These are phyloP conservation scores for Nautilus pompilius DNA, from an alignment of 1,140 invertebrate species.

Conservation along the genomic window DNA sequence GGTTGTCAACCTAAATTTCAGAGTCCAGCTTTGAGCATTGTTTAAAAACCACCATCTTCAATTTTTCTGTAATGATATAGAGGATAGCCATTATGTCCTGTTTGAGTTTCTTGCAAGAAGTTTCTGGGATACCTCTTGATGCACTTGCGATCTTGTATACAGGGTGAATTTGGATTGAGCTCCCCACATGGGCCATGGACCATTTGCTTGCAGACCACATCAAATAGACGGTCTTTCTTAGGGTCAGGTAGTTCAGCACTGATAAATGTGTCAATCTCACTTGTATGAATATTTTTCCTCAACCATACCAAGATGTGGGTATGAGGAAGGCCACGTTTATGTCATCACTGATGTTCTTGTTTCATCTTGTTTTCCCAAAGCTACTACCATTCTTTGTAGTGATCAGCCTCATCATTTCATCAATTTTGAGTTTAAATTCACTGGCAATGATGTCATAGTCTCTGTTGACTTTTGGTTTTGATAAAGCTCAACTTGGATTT, in stretches of 20 bases:
- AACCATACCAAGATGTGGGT: conserved; percentile 58
- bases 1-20: not conserved
- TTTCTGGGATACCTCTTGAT: not conserved
- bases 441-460: conserved; percentile 54
- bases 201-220: conserved; percentile 1
- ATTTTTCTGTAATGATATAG: not conserved
- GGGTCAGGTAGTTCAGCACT: conserved; percentile 8
- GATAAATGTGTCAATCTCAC: not conserved
- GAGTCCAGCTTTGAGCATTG: not conserved
- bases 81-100: not conserved
- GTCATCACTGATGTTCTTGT: conserved; percentile 57
- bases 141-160: not conserved
- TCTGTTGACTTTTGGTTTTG: conserved; percentile 40
- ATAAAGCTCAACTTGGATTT: too few relatives aligned
- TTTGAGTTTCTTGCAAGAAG: not conserved
- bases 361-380: conserved; percentile 23
- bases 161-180: not conserved
- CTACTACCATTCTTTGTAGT: too few relatives aligned
- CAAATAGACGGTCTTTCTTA: not conserved
- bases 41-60: not conserved
- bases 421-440: conserved; percentile 59
- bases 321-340: conserved; percentile 60
- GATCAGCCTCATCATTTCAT: too few relatives aligned
- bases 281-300: conserved; percentile 5
- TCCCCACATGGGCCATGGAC: not conserved